Base-by-base conservation (phyloP, 1,140 invertebrate genomes). In the Trinorchestia longiramus region DNA sequence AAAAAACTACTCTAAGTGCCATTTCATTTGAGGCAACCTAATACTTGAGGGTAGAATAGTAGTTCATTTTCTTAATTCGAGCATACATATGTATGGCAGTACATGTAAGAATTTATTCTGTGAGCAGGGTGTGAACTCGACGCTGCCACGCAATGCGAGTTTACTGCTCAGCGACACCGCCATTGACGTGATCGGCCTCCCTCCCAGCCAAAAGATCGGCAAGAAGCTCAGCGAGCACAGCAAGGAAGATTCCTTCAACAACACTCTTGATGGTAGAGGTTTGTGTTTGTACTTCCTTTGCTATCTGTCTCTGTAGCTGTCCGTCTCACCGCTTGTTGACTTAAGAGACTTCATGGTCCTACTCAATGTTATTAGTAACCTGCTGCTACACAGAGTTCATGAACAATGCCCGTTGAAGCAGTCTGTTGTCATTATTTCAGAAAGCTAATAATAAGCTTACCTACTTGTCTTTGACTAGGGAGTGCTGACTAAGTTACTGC, bases 221-320 rank as follows among this genome's bases (percentile, higher is more conserved):
- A 90, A 95, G 44, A 95, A 95, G 87, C 95, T 95, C 43, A 87
- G 62, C 95, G 62, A 95, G 53, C 95, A 95, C 95, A 87, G 62
- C 43, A 95, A 95, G 95, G 62, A 95, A 40, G 87, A 95, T n/a
- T 95, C 95, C 57, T 95, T 95, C 44, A 45, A 94, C 43, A 94
- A 94, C 92, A 94, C 92, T 8, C 43, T 94, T 8, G 92, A 94
- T 94, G 92, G 43, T 43, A 42, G 92, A 42, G 92, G 44, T 94
- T 6, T 42, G 43, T 77, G 62, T 77, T 77, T 77, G 15, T 77
- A 1, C 36, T 77, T 77, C 62, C 47, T 19, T 53, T 53, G 6
- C 1, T 36, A 77, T 77, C 62, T 77, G 11, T 77, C 62, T 36
- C 62, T 77, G 15, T 77, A 11, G 62, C 28, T 77, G 36, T 15